Conservation (phyloP, 2,113 vertebrate genomes). For the Ailuropoda melanoleuca region DNA sequence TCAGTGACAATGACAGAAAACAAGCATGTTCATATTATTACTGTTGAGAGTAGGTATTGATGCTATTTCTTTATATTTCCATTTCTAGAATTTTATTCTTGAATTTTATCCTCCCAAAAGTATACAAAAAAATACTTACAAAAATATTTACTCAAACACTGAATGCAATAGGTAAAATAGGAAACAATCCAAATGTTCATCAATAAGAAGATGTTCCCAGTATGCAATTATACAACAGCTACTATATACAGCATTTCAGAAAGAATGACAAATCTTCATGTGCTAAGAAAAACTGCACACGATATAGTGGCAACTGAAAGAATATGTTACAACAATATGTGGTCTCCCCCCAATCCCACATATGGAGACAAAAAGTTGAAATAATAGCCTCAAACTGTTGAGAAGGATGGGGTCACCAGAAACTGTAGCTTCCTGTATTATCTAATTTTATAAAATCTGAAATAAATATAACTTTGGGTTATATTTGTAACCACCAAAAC, state of each 20-base stretch:
- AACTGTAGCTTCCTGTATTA: conserved; percentile 30
- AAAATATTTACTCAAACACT: conserved; percentile 35
- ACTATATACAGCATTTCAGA: neutral
- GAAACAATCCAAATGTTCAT: neutral
- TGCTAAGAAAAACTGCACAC: neutral
- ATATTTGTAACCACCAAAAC: neutral
- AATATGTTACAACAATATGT: neutral
- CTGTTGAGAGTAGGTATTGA: neutral
- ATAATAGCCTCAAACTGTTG: conserved; percentile 6
- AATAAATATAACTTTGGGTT: neutral
- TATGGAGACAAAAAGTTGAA: conserved; percentile 16
- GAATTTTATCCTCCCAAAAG: neutral
- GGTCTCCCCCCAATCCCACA: neutral
- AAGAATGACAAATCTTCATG: neutral
- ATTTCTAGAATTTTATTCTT: conserved; percentile 37
- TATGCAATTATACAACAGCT: neutral
- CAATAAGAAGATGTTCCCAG: neutral
- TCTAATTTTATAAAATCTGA: conserved; percentile 33
- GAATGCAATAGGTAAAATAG: neutral
- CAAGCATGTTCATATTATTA: neutral
- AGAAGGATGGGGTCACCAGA: neutral
- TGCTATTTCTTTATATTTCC: neutral
- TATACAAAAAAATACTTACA: neutral
- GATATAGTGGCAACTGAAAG: neutral
- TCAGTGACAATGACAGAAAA: neutral